Conservation (phyloP, 2,888 invertebrate genomes). For the Drosophila austrosaltans region DNA sequence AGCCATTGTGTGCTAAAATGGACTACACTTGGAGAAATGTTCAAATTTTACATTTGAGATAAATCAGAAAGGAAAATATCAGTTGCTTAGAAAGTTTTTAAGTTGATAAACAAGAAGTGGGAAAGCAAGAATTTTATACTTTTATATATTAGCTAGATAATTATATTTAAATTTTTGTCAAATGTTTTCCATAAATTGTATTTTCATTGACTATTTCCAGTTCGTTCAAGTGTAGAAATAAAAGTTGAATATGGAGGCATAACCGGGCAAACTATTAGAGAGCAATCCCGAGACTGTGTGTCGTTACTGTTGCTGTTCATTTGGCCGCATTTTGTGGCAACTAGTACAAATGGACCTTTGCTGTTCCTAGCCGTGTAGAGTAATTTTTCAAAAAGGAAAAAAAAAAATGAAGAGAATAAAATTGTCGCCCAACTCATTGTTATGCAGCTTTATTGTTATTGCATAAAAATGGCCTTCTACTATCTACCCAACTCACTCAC, state of each 20-base stretch:
- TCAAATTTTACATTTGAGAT: too few relatives aligned
- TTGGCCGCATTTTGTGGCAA: conserved; percentile 76
- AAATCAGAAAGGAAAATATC: too few relatives aligned
- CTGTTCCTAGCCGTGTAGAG: conserved; percentile 54
- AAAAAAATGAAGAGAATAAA: conserved; percentile 12
- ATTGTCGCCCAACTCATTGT: conserved; percentile 60
- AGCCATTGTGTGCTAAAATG: conserved; percentile 65
- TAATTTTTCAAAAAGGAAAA: conserved; percentile 68
- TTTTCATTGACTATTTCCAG: conserved; percentile 18
- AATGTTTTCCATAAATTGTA: not conserved
- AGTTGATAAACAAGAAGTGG: too few relatives aligned
- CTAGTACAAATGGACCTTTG: conserved; percentile 66
- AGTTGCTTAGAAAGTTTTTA: too few relatives aligned
- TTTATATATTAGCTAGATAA: too few relatives aligned
- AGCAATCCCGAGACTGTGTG: conserved; percentile 61
- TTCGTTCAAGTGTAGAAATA: conserved; percentile 15
- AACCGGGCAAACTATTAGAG: conserved; percentile 71
- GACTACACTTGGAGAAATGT: conserved; percentile 4
- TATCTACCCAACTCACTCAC: conserved; percentile 16
- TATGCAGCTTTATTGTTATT: conserved; percentile 79
- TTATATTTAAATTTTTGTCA: too few relatives aligned
- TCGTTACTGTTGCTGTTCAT: conserved; percentile 53
- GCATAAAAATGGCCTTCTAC: conserved; percentile 71
- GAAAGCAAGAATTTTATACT: too few relatives aligned
- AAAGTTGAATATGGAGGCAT: conserved; percentile 17